A percentile compares a stretch with the other conserved stretches of the same genome.
Conservation (phyloP, 2,113 vertebrate species). For the Oncorhynchus keta region DNA sequence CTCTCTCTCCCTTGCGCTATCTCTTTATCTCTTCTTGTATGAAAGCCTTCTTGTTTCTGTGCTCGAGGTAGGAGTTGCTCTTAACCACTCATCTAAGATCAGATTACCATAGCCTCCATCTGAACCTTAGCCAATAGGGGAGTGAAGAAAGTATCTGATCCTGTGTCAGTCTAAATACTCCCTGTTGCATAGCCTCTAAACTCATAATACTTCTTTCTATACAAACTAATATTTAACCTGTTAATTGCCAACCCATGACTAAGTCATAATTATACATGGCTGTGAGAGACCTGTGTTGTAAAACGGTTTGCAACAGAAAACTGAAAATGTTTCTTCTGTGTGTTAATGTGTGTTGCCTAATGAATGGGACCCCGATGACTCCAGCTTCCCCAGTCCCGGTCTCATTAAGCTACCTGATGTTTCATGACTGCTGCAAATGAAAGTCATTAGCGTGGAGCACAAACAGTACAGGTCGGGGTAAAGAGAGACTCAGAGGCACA, state of each 20-base stretch:
- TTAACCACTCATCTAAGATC: constrained; percentile 54
- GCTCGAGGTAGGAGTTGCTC: constrained; percentile 16
- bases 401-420: constrained; percentile 26
- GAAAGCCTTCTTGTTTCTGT: background rate
- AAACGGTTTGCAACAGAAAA: too few species aligned
- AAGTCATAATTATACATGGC: background rate
- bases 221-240: too few species aligned
- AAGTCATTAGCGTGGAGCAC: constrained; percentile 1
- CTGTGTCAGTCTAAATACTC: background rate
- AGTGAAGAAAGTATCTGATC: background rate
- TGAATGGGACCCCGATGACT: constrained; percentile 4
- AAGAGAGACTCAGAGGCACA: too few species aligned
- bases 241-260: background rate
- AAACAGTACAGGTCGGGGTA: background rate
- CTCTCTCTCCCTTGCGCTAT: background rate
- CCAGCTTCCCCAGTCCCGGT: constrained; percentile 18
- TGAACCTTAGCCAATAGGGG: background rate
- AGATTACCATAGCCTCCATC: constrained; percentile 41
- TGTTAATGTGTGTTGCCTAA: too few species aligned
- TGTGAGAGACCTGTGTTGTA: too few species aligned
- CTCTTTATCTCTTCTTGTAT: background rate
- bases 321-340: too few species aligned
- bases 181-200: background rate
- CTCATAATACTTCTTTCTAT: too few species aligned
- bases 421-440: constrained; percentile 45